These are phyloP conservation scores for Aphidius colemani DNA, from an alignment of 2,888 invertebrate species.

Conservation along the genomic window DNA sequence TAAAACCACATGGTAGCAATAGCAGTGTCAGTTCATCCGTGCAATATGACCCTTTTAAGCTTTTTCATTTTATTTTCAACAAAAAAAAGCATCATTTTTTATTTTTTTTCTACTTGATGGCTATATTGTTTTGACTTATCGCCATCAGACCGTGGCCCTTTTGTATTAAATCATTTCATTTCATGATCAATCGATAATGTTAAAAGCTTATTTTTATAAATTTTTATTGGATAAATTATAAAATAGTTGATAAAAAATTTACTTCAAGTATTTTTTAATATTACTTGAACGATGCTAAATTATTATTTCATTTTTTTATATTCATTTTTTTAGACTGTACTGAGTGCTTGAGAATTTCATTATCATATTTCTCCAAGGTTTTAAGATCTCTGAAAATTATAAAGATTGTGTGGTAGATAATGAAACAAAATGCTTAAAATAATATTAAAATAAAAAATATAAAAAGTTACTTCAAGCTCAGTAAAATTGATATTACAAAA, in stretches of 20 bases:
- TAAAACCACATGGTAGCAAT: conserved; percentile 27
- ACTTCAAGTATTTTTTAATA: no score
- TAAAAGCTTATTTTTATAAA: not conserved
- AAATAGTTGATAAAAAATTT: no score
- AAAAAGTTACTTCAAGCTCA: not conserved
- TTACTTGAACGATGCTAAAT: no score
- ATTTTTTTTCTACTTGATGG: not conserved
- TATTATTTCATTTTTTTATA: no score
- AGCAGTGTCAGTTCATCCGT: conserved; percentile 29
- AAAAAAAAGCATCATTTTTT: not conserved
- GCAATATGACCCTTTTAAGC: conserved; percentile 26
- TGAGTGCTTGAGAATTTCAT: conserved; percentile 3
- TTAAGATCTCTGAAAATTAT: no score
- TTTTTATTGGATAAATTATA: not conserved
- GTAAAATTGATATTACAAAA: not conserved
- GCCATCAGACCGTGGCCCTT: conserved; percentile 41
- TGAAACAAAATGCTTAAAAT: no score
- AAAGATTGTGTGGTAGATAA: no score
- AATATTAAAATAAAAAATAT: no score
- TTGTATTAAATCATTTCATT: conserved; percentile 19
- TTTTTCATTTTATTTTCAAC: not conserved
- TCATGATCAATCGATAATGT: conserved; percentile 6
- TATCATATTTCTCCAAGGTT: conserved; percentile 3
- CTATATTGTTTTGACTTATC: conserved; percentile 43
- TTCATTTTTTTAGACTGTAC: no score